Evolutionary conservation across 2,888 invertebrate genomes (phyloP).

Genomic region (Sesamia inferens): DNA sequence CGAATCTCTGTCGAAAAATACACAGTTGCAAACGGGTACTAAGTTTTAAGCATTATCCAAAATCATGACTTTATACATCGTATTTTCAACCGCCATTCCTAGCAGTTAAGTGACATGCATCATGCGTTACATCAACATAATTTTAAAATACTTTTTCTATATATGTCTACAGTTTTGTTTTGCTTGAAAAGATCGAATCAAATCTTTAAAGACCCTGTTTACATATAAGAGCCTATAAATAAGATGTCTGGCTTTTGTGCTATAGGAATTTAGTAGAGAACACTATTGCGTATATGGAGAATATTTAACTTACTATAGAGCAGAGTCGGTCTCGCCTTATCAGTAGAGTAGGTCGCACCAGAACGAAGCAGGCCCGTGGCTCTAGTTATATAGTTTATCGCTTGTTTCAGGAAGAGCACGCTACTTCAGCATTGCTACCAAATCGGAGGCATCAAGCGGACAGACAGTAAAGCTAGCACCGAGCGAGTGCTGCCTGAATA

Average conservation of each 20-base stretch:
- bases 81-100: not conserved
- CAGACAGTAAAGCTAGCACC: conserved; percentile 87
- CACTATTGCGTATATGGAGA: too few species aligned
- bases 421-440: conserved; percentile 96
- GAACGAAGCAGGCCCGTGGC: too few species aligned
- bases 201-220: not conserved
- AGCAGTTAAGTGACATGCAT: not conserved
- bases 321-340: not conserved
- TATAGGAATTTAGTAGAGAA: too few species aligned
- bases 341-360: not conserved
- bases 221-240: too few species aligned
- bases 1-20: not conserved
- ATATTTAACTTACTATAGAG: not conserved
- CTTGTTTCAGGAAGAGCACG: conserved; percentile 91
- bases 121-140: not conserved
- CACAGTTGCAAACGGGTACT: not conserved
- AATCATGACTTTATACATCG: not conserved
- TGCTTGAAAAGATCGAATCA: not conserved
- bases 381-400: not conserved
- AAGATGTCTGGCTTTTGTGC: too few species aligned
- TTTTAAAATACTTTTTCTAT: not conserved
- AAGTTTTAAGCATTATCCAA: too few species aligned
- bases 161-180: not conserved
- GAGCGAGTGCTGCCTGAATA: conserved; percentile 96
- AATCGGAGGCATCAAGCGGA: conserved; percentile 94